phyloP scores from a whole-genome alignment of 2,888 invertebrate genomes.

The Drosophila pegasa region DNA sequence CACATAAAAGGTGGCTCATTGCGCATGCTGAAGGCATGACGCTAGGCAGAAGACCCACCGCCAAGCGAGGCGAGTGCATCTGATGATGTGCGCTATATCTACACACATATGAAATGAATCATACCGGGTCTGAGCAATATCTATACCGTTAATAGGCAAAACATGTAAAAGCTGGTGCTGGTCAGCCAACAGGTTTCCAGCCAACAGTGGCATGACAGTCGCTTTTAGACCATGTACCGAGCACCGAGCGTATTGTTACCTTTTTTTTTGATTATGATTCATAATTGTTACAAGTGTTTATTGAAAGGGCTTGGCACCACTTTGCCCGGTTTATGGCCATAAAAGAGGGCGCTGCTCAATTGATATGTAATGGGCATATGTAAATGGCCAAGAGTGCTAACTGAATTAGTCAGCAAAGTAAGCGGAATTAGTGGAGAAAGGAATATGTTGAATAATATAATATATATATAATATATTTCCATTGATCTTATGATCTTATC shows the following conservation, averaged over 20 bases:
- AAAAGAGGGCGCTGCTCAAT: constrained; percentile 46
- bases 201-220: constrained; percentile 40
- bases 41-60: constrained; percentile 33
- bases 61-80: constrained; percentile 39
- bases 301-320: constrained; percentile 66
- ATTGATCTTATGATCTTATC: no score
- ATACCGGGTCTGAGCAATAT: constrained; percentile 36
- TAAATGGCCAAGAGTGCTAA: constrained; percentile 60
- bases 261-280: constrained; percentile 74
- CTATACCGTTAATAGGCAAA: constrained; percentile 74
- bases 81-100: constrained; percentile 16
- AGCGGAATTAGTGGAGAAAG: constrained; percentile 11
- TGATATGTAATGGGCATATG: constrained; percentile 62
- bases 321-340: constrained; percentile 2
- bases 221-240: constrained; percentile 33
- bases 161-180: constrained; percentile 53
- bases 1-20: constrained; percentile 43
- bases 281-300: constrained; percentile 78
- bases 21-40: constrained; percentile 51
- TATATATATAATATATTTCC: no score
- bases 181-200: constrained; percentile 65
- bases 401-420: constrained; percentile 66
- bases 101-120: constrained; percentile 63
- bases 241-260: constrained; percentile 57
- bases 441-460: not conserved